A percentile compares a stretch with the other conserved stretches of the same genome.
These are phyloP conservation scores for Danaus melanippus DNA, from an alignment of 1,140 invertebrate species.

Conservation along the genomic window DNA sequence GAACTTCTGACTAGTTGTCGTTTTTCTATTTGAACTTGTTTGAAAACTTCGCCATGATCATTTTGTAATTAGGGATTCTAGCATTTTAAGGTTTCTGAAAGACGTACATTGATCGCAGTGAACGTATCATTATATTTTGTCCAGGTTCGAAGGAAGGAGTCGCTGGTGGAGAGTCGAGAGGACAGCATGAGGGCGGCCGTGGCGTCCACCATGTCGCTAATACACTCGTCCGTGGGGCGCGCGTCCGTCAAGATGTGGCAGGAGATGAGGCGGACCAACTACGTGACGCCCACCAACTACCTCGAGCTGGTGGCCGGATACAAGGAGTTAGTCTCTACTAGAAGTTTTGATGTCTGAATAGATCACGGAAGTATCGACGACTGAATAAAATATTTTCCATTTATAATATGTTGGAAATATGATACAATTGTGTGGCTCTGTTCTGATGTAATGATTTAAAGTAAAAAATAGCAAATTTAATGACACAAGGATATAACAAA, in stretches of 20 bases:
- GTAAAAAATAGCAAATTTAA: too few species aligned
- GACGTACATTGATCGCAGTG: neutral
- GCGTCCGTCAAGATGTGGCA: conserved; percentile 79
- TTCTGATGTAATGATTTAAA: too few species aligned
- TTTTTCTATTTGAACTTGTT: too few species aligned
- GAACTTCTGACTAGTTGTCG: too few species aligned
- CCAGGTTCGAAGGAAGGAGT: conserved; percentile 60
- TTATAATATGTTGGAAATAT: too few species aligned
- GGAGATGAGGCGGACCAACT: conserved; percentile 86
- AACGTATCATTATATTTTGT: neutral
- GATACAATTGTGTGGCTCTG: too few species aligned
- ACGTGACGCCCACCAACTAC: conserved; percentile 90
- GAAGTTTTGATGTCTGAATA: neutral
- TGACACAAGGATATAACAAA: too few species aligned
- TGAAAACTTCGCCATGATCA: too few species aligned
- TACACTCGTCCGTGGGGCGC: conserved; percentile 83
- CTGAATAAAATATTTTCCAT: too few species aligned
- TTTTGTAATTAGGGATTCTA: too few species aligned
- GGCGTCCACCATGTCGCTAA: conserved; percentile 81
- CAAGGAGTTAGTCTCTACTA: conserved; percentile 75
- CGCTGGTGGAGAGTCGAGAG: conserved; percentile 72
- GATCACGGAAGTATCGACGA: neutral
- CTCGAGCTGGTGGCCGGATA: conserved; percentile 86
- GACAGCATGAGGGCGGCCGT: conserved; percentile 75
- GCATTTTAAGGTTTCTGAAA: too few species aligned